Evolutionary conservation across 2,113 vertebrate species (phyloP).

Genomic region (Anser brachyrhynchus): DNA sequence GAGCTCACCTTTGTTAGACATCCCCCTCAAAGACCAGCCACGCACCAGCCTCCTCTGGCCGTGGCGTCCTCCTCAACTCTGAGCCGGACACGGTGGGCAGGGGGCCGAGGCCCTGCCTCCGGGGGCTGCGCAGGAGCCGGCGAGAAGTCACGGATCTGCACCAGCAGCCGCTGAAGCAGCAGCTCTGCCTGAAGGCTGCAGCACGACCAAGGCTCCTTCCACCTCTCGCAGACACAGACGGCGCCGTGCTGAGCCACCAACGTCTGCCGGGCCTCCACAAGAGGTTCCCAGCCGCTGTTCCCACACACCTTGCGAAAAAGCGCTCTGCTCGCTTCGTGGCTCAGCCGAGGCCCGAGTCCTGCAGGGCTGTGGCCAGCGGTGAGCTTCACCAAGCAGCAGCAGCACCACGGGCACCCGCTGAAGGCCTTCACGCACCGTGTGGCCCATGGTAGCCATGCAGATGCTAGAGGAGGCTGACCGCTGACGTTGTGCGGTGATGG

Average conservation of each 20-base stretch:
- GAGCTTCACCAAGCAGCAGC: not conserved
- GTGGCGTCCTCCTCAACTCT: not conserved
- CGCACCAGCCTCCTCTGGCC: not conserved
- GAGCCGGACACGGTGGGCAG: too few species aligned
- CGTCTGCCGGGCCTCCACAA: accelerated
- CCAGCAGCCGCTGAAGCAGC: not conserved
- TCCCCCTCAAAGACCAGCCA: not conserved
- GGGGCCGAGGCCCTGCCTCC: not conserved
- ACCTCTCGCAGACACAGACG: accelerated
- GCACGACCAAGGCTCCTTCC: not conserved
- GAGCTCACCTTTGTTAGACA: too few species aligned
- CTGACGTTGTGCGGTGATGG: not conserved
- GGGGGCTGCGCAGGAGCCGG: not conserved
- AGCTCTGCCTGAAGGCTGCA: not conserved
- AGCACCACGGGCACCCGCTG: not conserved
- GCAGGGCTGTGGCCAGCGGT: not conserved
- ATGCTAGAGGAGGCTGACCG: too few species aligned
- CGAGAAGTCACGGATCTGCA: accelerated
- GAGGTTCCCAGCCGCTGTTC: not conserved
- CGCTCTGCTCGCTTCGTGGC: not conserved
- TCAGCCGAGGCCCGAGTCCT: not conserved
- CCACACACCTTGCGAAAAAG: not conserved
- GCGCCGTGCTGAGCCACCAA: not conserved
- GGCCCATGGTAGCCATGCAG: not conserved
- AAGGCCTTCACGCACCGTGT: not conserved